These are phyloP conservation scores for Aleiodes alternator DNA, from an alignment of 2,888 invertebrate genomes.

Conservation along the genomic window DNA sequence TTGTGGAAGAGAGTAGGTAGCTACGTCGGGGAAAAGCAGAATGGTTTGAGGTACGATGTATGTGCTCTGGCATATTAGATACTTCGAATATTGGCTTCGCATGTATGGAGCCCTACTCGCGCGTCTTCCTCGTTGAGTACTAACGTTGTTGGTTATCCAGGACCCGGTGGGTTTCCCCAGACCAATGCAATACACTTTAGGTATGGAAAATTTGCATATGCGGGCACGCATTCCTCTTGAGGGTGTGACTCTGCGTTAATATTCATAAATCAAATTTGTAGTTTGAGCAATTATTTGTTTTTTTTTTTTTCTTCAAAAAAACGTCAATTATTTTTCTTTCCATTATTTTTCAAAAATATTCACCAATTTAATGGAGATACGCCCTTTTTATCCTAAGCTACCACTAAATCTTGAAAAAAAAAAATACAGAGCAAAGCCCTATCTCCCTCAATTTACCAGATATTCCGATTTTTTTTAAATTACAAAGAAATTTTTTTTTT, in stretches of 20 bases:
- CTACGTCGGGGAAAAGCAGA: neutral
- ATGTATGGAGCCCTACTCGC: constrained; percentile 10
- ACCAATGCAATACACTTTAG: constrained; percentile 64
- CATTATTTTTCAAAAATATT: too few species aligned
- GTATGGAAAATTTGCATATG: constrained; percentile 57
- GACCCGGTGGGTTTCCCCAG: constrained; percentile 50
- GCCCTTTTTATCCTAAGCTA: too few species aligned
- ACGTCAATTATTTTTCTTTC: too few species aligned
- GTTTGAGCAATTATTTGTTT: neutral
- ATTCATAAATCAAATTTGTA: constrained; percentile 62
- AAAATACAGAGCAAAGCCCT: too few species aligned
- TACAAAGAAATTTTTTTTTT: too few species aligned
- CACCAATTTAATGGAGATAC: too few species aligned
- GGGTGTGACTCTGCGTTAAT: constrained; percentile 62
- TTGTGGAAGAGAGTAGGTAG: constrained; percentile 20
- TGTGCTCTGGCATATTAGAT: constrained; percentile 64
- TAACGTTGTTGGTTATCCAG: neutral
- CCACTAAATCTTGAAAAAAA: too few species aligned
- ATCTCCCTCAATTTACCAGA: too few species aligned
- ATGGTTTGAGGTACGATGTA: constrained; percentile 23
- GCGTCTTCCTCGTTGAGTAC: constrained; percentile 24
- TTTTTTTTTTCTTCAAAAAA: too few species aligned
- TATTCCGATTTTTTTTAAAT: too few species aligned
- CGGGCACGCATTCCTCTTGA: constrained; percentile 59
- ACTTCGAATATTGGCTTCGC: constrained; percentile 68